Conservation (phyloP, 1,140 invertebrate genomes). For the Homarus americanus region DNA sequence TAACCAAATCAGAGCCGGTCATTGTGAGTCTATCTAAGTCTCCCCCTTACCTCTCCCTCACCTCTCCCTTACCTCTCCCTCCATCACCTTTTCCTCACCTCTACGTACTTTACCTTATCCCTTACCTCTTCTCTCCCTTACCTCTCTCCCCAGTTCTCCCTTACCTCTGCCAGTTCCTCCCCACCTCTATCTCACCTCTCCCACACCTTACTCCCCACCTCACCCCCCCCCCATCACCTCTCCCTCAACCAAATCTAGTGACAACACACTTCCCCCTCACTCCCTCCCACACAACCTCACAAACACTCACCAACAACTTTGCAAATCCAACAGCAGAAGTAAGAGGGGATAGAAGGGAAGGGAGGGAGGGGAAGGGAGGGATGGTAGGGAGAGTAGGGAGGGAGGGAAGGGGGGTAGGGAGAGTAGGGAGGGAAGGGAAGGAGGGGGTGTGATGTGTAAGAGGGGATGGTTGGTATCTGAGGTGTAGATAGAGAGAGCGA, state of each 20-base stretch:
- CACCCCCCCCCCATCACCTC: neutral
- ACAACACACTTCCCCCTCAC: neutral
- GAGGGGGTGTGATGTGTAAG: neutral
- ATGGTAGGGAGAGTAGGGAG: neutral
- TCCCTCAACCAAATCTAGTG: neutral
- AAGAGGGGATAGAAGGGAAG: neutral
- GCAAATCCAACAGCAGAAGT: no score
- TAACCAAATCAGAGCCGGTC: no score
- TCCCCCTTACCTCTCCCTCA: no score
- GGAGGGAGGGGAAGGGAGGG: neutral
- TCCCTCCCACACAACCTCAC: neutral
- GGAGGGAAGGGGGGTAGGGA: neutral
- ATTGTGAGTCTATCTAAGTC: no score
- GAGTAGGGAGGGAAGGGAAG: neutral
- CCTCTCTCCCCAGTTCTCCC: neutral
- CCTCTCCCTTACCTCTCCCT: no score
- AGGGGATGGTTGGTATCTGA: constrained; percentile 2
- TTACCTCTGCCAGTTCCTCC: neutral
- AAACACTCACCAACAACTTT: neutral
- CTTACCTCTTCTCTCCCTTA: no score
- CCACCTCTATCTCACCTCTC: neutral
- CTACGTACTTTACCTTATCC: no score
- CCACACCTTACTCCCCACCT: neutral
- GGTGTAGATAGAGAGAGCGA: constrained; percentile 11
- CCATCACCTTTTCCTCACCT: no score